Evolutionary conservation across 2,797 vertebrate species (phyloP).

Genomic region (Pseudomugil gertrudae): DNA sequence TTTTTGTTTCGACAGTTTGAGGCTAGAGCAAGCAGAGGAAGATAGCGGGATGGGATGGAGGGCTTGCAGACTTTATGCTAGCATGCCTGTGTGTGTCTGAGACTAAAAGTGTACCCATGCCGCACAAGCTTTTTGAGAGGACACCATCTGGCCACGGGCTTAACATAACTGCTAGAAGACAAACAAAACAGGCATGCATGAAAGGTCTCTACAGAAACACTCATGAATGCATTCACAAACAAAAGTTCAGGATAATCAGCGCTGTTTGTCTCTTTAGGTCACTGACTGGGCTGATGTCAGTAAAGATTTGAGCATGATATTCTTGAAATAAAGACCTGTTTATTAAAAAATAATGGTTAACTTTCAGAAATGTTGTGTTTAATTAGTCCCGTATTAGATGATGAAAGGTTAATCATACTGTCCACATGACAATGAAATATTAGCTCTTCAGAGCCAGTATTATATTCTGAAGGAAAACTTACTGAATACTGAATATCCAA

Average conservation of each 20-base stretch:
- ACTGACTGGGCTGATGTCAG: constrained; percentile 15
- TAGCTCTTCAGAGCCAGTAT: too few species aligned
- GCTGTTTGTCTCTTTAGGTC: constrained; percentile 26
- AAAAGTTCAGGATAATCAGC: constrained; percentile 18
- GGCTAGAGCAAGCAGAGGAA: constrained; percentile 61
- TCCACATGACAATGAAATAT: neutral
- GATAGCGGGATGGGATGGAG: constrained; percentile 34
- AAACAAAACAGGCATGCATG: constrained; percentile 41
- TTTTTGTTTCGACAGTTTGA: constrained; percentile 77
- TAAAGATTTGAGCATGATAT: neutral
- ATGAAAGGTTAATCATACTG: constrained; percentile 7
- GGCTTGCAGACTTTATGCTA: constrained; percentile 10
- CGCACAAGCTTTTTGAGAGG: constrained; percentile 54
- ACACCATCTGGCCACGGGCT: constrained; percentile 57
- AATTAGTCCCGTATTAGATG: neutral
- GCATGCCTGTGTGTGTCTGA: constrained; percentile 22
- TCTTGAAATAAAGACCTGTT: constrained; percentile 1
- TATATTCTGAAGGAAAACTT: too few species aligned
- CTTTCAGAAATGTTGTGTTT: neutral
- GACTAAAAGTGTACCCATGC: constrained; percentile 9
- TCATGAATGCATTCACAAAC: neutral
- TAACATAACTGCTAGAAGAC: constrained; percentile 49
- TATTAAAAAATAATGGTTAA: constrained; percentile 2
- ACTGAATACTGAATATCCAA: too few species aligned
- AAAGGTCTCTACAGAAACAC: constrained; percentile 16